Conservation (phyloP, 1,140 invertebrate species). For the Ostrea edulis region DNA sequence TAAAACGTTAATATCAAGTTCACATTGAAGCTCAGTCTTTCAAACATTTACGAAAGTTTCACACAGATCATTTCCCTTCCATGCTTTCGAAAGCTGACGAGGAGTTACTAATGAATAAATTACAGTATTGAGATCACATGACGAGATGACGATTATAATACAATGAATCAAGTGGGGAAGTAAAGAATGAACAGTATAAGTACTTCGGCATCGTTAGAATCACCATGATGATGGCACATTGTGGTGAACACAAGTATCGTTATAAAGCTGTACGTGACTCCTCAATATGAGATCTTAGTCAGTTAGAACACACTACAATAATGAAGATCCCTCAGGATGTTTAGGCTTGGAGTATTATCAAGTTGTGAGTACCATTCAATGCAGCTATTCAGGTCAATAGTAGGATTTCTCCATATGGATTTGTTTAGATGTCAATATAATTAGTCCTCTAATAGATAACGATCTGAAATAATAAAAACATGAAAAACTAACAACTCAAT, state of each 20-base stretch:
- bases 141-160: background rate
- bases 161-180: background rate
- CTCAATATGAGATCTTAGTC: background rate
- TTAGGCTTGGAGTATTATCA: background rate
- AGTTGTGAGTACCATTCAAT: background rate
- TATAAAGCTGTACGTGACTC: background rate
- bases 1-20: no score
- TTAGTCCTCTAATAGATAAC: constrained; percentile 31
- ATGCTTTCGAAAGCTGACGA: no score
- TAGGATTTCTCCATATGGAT: background rate
- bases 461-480: background rate
- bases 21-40: no score
- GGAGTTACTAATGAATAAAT: no score
- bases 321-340: background rate
- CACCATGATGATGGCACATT: background rate
- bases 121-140: background rate
- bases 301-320: background rate
- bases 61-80: no score
- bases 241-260: background rate
- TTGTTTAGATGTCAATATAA: background rate
- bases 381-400: background rate
- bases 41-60: no score
- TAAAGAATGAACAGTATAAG: background rate
- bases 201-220: background rate
- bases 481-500: background rate